Base-by-base conservation (phyloP, 2,113 vertebrate species). In the Sinocyclocheilus maitianheensis region DNA sequence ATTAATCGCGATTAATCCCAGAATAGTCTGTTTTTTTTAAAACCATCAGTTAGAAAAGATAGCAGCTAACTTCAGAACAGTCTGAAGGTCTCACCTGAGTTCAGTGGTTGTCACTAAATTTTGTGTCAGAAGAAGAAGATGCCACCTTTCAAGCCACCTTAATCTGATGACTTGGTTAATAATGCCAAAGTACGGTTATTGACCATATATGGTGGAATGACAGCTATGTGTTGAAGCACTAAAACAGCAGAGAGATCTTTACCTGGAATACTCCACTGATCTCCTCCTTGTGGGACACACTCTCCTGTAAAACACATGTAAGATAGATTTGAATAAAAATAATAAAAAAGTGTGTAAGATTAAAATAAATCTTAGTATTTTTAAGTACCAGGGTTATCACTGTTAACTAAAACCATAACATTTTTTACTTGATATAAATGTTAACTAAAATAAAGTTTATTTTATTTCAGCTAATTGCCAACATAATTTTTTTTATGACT, bases 231-330 rank as follows among this genome's bases (percentile, higher is more conserved):
- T 22, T n/a, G 12, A 60, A 85, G 77, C 43, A 67, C 18, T 22
- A 60, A n/a, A 22, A n/a, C 22, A 62, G 20, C 8, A 62, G 58
- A 22, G 0, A 1, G 7, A 62, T 62, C 58, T n/a, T 9, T 62
- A 62, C 58, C 58, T 62, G 58, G 8, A 83, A 91, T 90, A 91
- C 93, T 91, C 91, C 88, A 90, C 89, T 93, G 91, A 89, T 82
- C 92, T 90, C 87, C 93, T 91, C 86, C 91, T 89, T 89, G 87
- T 55, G 90, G 80, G 87, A 55, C 93, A 93, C 95, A 95, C 94
- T 90, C 91, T 48, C 94, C 95, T 95, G 95, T 91, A 91, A 93
- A 88, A 89, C 88, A 87, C 85, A 91, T 91, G 90, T 65, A 89
- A 85, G 48, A 91, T n/a, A 80, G n/a, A 83, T 74, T 71, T 72